A percentile compares a stretch with the other conserved stretches of the same genome.
Conservation (phyloP, 2,113 vertebrate species). For the Acanthisitta chloris region DNA sequence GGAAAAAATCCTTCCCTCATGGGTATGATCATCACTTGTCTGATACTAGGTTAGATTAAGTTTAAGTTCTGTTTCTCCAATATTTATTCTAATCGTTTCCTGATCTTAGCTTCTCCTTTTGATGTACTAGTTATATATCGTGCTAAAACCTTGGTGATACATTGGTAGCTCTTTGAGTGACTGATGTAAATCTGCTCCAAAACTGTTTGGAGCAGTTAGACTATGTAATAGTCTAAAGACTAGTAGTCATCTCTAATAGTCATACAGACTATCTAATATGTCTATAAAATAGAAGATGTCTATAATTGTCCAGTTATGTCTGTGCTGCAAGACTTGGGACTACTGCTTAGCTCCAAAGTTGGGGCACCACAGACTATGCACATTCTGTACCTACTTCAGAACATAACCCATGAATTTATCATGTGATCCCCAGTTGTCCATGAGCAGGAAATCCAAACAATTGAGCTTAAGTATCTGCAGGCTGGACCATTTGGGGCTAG, state of each 20-base stretch:
- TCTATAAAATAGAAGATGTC: neutral
- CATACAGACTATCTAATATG: no score
- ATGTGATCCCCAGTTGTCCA: neutral
- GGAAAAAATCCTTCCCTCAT: neutral
- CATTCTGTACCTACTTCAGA: neutral
- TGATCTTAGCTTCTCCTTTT: neutral
- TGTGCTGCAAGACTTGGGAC: neutral
- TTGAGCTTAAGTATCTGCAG: neutral
- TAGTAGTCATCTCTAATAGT: no score
- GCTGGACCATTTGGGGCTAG: neutral
- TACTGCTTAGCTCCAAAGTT: neutral
- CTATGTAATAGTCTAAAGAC: no score
- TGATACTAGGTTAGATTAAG: neutral
- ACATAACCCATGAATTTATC: neutral
- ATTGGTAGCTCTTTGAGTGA: neutral
- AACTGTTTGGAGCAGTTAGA: no score
- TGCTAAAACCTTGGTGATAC: neutral
- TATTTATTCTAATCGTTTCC: neutral
- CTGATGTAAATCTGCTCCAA: neutral
- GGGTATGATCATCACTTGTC: neutral
- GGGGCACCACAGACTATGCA: fast-evolving
- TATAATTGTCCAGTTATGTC: neutral
- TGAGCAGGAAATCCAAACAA: neutral
- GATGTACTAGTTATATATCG: neutral
- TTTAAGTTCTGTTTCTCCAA: neutral